Evolutionary conservation across 2,797 vertebrate genomes (phyloP).

Genomic region (Pristis pectinata): DNA sequence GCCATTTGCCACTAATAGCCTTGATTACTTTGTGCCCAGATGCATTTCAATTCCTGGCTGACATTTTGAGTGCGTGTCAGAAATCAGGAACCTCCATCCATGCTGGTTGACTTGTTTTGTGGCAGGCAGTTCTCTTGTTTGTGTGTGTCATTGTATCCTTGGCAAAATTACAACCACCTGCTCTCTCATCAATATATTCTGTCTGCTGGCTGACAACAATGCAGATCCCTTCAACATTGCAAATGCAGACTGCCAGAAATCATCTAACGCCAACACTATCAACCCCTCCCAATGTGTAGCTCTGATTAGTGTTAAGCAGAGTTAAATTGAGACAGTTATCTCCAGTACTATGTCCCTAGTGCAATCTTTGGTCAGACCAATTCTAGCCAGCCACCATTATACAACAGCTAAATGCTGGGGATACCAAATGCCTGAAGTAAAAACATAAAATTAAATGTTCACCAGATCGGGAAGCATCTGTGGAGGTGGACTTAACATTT

Average conservation of each 20-base stretch:
- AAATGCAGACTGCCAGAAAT: not conserved
- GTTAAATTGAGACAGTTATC: not conserved
- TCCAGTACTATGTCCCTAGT: too few relatives aligned
- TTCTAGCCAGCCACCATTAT: too few relatives aligned
- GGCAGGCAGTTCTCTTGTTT: not conserved
- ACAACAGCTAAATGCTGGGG: too few relatives aligned
- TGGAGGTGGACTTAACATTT: too few relatives aligned
- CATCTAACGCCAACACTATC: not conserved
- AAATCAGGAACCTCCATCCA: not conserved
- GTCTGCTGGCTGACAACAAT: not conserved
- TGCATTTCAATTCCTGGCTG: not conserved
- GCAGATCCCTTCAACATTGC: not conserved
- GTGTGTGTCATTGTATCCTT: slow-evolving; percentile 5
- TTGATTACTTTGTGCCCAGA: not conserved
- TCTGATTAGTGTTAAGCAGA: not conserved
- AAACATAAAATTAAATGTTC: too few relatives aligned
- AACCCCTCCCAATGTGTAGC: not conserved
- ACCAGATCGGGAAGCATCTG: too few relatives aligned
- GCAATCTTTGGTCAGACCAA: too few relatives aligned
- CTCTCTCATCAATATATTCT: slow-evolving; percentile 12
- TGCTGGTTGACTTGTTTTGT: not conserved
- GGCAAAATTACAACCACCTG: slow-evolving; percentile 7
- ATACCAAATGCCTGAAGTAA: too few relatives aligned
- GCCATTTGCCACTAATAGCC: not conserved
- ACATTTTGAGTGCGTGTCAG: not conserved